Conservation (phyloP, 92 coral and sea anemone genomes). For the Pocillopora grandis region DNA sequence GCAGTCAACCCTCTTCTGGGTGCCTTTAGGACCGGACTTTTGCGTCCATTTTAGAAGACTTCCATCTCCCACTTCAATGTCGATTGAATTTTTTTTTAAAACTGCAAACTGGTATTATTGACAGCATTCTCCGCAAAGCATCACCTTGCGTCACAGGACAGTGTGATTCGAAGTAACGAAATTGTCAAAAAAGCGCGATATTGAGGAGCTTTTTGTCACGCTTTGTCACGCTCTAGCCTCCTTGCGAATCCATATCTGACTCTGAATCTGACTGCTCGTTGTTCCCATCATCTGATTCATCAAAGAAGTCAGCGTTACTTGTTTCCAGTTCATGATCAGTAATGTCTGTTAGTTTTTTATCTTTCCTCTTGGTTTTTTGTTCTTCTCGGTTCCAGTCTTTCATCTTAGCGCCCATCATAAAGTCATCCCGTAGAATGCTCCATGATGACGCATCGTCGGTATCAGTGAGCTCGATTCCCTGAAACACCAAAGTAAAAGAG, state of each 20-base stretch:
- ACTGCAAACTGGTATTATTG: too few species aligned
- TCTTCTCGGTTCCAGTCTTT: constrained; percentile 92
- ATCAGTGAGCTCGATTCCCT: constrained; percentile 3
- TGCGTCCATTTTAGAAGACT: too few species aligned
- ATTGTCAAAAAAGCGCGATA: too few species aligned
- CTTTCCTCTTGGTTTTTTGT: constrained; percentile 25
- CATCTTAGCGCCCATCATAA: constrained; percentile 99
- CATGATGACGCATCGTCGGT: constrained; percentile 63
- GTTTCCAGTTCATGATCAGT: constrained; percentile 53
- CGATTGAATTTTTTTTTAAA: too few species aligned
- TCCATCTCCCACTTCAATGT: too few species aligned
- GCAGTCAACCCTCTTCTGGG: too few species aligned
- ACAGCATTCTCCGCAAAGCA: too few species aligned
- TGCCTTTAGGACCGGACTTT: too few species aligned
- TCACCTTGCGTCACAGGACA: too few species aligned
- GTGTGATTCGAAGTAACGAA: too few species aligned
- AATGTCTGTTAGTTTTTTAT: constrained; percentile 34
- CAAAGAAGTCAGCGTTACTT: constrained; percentile 30
- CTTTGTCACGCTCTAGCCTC: neutral
- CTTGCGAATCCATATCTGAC: neutral
- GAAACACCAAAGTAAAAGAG: neutral
- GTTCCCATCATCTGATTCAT: constrained; percentile 61
- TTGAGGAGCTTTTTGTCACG: too few species aligned
- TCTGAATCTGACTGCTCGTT: constrained; percentile 7
- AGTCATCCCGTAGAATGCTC: constrained; percentile 90